Evolutionary conservation across 2,113 vertebrate species (phyloP), one percentile per base, ranked within the genome.

Genomic region (Neomonachus schauinslandi): DNA sequence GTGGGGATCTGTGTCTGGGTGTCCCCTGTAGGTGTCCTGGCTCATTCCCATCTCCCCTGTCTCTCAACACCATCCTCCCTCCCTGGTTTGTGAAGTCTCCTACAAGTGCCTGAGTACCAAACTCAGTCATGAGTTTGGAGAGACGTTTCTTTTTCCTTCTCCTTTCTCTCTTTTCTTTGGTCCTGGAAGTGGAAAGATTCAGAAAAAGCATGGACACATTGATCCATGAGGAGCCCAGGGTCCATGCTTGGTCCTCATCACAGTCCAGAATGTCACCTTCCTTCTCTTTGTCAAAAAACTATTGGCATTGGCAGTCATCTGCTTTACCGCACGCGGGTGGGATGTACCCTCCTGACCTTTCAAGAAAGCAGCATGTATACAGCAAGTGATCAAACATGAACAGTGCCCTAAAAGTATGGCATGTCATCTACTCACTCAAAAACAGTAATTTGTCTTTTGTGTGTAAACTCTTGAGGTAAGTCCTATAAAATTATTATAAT

Each of bases 1-100:
- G 13, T 36, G 12, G 1, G 19, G 2, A 19, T 53, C 33, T 42
- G 4, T 5, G 71, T 13, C 1, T 6, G 6, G 19, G 4, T 18
- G 22, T 13, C 24, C 14, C 8, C 19, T 69, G 15, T n/a, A 28
- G 55, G 28, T 12, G 1, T 39, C 28, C 3, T 4, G 4, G 1
- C 12, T 26, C 7, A 0, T 16, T 3, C 22, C 4, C 24, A 18
- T 10, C 21, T 63, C 51, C 11, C 7, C 2, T 57, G 31, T 80
- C 33, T 26, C 9, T 77, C 51, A 53, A 13, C 13, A 14, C 3
- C 4, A 1, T 21, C 13, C 13, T 22, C 2, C 3, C 8, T 84
- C 46, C 1, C 1, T 51, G 49, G 7, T 28, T 24, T 84, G 11
- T 69, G 42, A 76, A 33, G 26, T 69, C 15, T 57, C 18, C 5